These are phyloP conservation scores for Bombyx mori DNA, from an alignment of 1,140 invertebrate genomes.

Conservation along the genomic window ASM3026992v2 NC_085112.1:9680001-9680500, in stretches of 20 bases:
- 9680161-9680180: constrained; percentile 67
- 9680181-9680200: constrained; percentile 70
- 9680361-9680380: constrained; percentile 76
- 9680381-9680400: constrained; percentile 66
- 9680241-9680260: no score
- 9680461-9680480: constrained; percentile 69
- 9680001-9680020: neutral
- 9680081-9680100: constrained; percentile 31
- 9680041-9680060: neutral
- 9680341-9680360: constrained; percentile 50
- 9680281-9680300: no score
- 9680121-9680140: constrained; percentile 48
- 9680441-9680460: constrained; percentile 75
- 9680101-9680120: constrained; percentile 44
- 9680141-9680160: constrained; percentile 45
- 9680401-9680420: constrained; percentile 76
- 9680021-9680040: neutral
- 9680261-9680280: no score
- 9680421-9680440: constrained; percentile 76
- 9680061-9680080: constrained; percentile 44
- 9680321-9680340: constrained; percentile 1
- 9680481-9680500: constrained; percentile 16
- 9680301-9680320: no score
- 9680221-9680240: neutral
- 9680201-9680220: constrained; percentile 73